A percentile compares a stretch with the other conserved stretches of the same genome.
Conservation (phyloP, 2,113 vertebrate genomes). For the Mungos mungo region DNA sequence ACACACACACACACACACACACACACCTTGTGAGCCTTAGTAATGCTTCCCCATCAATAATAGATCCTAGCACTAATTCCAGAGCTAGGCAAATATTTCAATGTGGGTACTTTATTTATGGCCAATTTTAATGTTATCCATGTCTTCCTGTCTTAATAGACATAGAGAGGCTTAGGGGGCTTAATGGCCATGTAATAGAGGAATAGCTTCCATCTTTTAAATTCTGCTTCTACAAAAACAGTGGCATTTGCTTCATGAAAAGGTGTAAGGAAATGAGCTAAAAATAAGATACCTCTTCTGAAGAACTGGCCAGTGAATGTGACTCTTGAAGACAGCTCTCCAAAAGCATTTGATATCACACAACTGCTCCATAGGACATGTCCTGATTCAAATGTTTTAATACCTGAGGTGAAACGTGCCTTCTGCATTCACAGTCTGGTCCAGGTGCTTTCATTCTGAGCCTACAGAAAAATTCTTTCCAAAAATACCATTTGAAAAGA, state of each 20-base stretch:
- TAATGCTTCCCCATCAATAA: background rate
- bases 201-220: background rate
- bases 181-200: background rate
- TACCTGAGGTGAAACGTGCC: background rate
- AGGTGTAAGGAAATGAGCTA: background rate
- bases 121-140: background rate
- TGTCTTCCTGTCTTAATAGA: background rate
- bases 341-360: background rate
- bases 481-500: constrained; percentile 21
- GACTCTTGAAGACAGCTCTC: background rate
- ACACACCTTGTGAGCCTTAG: background rate
- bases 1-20: background rate
- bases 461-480: background rate
- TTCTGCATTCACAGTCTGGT: background rate
- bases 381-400: background rate
- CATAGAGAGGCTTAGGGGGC: background rate
- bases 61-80: background rate
- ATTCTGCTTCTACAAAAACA: constrained; percentile 7
- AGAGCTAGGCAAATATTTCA: background rate
- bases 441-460: background rate
- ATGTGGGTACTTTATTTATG: background rate
- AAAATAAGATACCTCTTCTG: background rate
- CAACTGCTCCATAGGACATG: background rate
- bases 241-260: background rate
- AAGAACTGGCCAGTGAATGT: background rate